These are phyloP conservation scores for Palaemon carinicauda DNA, from an alignment of 1,140 invertebrate genomes.

Conservation along the genomic window DNA sequence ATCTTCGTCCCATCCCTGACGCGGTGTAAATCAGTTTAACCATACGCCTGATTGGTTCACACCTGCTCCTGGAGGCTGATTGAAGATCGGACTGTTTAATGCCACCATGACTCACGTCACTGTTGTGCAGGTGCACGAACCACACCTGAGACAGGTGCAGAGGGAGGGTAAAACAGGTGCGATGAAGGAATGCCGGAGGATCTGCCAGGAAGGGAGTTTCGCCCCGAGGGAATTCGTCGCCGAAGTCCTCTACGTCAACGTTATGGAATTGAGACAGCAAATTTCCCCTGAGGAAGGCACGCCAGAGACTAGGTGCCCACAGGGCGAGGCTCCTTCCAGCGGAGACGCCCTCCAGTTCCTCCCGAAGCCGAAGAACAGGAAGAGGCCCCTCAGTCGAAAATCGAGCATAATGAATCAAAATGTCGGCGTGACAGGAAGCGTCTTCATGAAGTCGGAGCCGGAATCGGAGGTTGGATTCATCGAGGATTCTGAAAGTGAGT, in stretches of 20 bases:
- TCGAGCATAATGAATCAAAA: slow-evolving; percentile 47
- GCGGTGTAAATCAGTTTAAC: not conserved
- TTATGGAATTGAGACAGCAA: not conserved
- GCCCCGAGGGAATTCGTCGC: not conserved
- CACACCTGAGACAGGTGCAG: not conserved
- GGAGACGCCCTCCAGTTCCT: not conserved
- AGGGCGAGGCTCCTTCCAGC: not conserved
- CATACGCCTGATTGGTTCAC: not conserved
- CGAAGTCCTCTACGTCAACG: not conserved
- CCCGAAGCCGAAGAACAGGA: no score
- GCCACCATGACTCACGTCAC: slow-evolving; percentile 35
- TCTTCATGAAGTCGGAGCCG: slow-evolving; percentile 50
- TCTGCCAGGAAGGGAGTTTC: no score
- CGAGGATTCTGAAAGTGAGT: slow-evolving; percentile 12
- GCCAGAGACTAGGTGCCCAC: no score
- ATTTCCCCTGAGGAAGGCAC: not conserved
- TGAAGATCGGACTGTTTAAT: not conserved
- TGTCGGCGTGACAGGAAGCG: slow-evolving; percentile 51
- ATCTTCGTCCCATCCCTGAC: no score
- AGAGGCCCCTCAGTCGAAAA: not conserved
- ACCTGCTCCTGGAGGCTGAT: not conserved
- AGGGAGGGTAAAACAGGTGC: not conserved
- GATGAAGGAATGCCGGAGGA: no score
- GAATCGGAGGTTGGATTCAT: not conserved
- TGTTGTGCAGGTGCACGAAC: slow-evolving; percentile 24